A percentile compares a stretch with the other conserved stretches of the same genome.
Evolutionary conservation across 2,113 vertebrate species (phyloP).

Genomic region (Ophiodon elongatus): DNA sequence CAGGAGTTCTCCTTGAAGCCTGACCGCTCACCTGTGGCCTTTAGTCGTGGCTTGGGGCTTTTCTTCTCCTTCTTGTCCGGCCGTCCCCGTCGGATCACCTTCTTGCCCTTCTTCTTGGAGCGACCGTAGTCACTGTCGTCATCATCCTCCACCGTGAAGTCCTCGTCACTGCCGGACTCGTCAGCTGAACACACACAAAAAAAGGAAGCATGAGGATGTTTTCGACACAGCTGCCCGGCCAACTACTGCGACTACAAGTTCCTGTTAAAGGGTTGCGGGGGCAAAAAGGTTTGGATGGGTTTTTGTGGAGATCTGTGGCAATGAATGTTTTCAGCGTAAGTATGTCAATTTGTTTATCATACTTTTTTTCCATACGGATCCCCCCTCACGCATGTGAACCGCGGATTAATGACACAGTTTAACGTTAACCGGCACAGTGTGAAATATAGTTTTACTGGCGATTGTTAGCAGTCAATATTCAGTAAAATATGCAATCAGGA

Average conservation of each 20-base stretch:
- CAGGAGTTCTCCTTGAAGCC: not conserved
- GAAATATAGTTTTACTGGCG: too few species aligned
- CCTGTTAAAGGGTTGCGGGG: too few species aligned
- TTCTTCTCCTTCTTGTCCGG: constrained; percentile 98
- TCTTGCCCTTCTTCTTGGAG: constrained; percentile 98
- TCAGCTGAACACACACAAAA: constrained; percentile 77
- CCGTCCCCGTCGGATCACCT: constrained; percentile 89
- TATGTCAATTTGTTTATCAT: too few species aligned
- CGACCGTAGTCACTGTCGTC: constrained; percentile 98
- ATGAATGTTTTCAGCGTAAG: too few species aligned
- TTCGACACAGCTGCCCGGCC: not conserved
- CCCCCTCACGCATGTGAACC: too few species aligned
- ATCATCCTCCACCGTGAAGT: constrained; percentile 98
- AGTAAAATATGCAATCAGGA: too few species aligned
- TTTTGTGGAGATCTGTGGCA: too few species aligned
- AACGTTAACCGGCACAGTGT: too few species aligned
- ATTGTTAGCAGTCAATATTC: too few species aligned
- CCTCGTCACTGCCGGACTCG: constrained; percentile 97
- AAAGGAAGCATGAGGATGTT: not conserved
- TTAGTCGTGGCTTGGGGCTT: constrained; percentile 97
- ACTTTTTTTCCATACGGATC: too few species aligned
- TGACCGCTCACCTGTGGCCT: constrained; percentile 92
- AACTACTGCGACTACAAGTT: not conserved
- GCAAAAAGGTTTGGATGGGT: too few species aligned
- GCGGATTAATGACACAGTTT: too few species aligned